Evolutionary conservation across 2,888 invertebrate species (phyloP).

Genomic region (Tenodera sinensis): DNA sequence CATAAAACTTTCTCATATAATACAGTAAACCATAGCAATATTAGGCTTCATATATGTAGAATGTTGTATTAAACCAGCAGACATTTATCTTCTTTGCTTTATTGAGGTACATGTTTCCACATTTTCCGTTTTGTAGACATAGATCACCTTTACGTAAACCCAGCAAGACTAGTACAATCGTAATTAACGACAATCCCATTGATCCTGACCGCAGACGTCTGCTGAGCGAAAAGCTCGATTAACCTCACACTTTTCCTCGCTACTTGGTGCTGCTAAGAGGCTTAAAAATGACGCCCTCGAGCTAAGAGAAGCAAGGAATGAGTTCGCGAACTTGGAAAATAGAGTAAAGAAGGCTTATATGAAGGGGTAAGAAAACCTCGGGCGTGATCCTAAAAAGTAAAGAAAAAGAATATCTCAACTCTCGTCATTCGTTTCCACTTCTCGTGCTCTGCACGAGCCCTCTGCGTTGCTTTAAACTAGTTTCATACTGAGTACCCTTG

Average conservation of each 20-base stretch:
- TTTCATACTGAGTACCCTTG: neutral
- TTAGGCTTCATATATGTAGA: too few relatives aligned
- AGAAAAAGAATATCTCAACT: neutral
- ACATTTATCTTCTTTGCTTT: too few relatives aligned
- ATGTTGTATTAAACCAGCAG: too few relatives aligned
- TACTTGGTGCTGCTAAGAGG: neutral
- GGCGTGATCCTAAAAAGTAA: neutral
- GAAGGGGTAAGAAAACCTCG: neutral
- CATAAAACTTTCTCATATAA: too few relatives aligned
- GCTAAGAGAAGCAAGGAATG: neutral
- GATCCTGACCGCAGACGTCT: neutral
- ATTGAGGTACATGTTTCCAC: too few relatives aligned
- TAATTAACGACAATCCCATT: neutral
- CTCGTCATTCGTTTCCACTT: neutral
- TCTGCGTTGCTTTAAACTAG: neutral
- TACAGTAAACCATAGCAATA: too few relatives aligned
- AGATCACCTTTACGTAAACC: neutral
- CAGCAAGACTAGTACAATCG: neutral
- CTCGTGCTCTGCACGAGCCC: neutral
- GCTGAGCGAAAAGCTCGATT: neutral
- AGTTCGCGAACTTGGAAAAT: slow-evolving; percentile 12
- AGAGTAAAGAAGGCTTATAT: slow-evolving; percentile 5
- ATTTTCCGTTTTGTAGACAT: neutral
- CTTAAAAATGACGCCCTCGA: slow-evolving; percentile 16
- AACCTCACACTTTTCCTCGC: neutral